These are phyloP conservation scores for Halichoeres trimaculatus DNA, from an alignment of 2,113 vertebrate genomes.

Conservation along the genomic window DNA sequence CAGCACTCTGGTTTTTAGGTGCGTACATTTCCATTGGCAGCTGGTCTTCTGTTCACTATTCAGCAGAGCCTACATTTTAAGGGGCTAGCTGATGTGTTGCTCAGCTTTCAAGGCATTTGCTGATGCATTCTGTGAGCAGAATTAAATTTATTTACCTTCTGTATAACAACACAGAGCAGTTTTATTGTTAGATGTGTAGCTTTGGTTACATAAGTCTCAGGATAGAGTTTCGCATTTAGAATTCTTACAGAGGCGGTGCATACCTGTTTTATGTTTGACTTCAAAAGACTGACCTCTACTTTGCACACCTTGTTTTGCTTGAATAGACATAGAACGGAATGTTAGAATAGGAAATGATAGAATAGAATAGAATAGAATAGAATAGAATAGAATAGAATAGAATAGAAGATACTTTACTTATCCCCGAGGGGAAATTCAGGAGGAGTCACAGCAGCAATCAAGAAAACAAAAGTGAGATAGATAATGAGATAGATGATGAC, in stretches of 20 bases:
- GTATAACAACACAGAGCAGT: constrained; percentile 16
- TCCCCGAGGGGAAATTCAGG: too few relatives aligned
- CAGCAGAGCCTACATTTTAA: constrained; percentile 23
- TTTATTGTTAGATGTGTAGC: constrained; percentile 30
- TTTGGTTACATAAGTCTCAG: constrained; percentile 14
- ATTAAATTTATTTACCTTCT: constrained; percentile 27
- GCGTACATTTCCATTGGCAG: constrained; percentile 3
- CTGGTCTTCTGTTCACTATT: constrained; percentile 2
- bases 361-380: too few relatives aligned
- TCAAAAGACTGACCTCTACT: not conserved
- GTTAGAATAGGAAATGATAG: too few relatives aligned
- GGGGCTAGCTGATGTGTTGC: constrained; percentile 29
- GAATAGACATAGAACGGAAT: too few relatives aligned
- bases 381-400: too few relatives aligned
- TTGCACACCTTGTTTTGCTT: not conserved
- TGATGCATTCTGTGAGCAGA: constrained; percentile 31
- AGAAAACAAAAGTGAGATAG: too few relatives aligned
- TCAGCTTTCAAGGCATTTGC: constrained; percentile 16
- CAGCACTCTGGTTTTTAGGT: constrained; percentile 14
- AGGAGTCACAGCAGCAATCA: too few relatives aligned
- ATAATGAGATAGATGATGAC: too few relatives aligned
- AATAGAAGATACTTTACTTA: too few relatives aligned
- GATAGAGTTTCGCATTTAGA: not conserved
- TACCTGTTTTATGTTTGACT: not conserved
- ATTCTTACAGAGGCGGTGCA: not conserved